A percentile compares a stretch with the other conserved stretches of the same genome.
These are phyloP conservation scores for Bugula neritina DNA, from an alignment of 2,888 invertebrate genomes.

Conservation along the genomic window DNA sequence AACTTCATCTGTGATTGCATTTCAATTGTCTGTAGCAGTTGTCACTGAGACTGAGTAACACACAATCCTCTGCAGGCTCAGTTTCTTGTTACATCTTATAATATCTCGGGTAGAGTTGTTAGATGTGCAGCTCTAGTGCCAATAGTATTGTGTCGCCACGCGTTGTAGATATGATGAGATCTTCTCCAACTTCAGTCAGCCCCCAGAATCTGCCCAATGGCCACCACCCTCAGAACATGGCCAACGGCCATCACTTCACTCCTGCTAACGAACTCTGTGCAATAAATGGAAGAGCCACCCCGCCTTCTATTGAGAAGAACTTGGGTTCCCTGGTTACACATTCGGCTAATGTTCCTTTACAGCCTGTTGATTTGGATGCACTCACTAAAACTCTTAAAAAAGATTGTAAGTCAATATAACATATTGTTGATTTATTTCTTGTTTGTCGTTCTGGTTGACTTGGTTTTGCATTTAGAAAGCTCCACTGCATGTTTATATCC, in stretches of 20 bases:
- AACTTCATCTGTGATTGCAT: no score
- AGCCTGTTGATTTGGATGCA: conserved; percentile 4
- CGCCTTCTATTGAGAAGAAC: background rate
- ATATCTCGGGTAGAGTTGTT: no score
- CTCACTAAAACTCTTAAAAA: conserved; percentile 20
- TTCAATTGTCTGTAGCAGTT: no score
- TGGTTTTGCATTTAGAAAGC: no score
- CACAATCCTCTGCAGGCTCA: no score
- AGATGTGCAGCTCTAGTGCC: no score
- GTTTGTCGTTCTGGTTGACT: no score
- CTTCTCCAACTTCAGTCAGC: background rate
- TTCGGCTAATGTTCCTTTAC: background rate
- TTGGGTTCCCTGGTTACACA: background rate
- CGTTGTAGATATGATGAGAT: background rate
- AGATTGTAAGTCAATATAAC: conserved; percentile 20
- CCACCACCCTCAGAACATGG: background rate
- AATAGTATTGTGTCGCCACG: background rate
- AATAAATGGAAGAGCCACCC: background rate
- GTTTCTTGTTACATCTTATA: no score
- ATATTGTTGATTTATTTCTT: no score
- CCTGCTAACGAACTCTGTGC: background rate
- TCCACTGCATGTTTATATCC: no score
- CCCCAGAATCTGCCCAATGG: background rate
- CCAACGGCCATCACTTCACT: background rate
- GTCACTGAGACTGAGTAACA: no score